Evolutionary conservation across 2,888 invertebrate species (phyloP).

Genomic region (Sympetrum striolatum): DNA sequence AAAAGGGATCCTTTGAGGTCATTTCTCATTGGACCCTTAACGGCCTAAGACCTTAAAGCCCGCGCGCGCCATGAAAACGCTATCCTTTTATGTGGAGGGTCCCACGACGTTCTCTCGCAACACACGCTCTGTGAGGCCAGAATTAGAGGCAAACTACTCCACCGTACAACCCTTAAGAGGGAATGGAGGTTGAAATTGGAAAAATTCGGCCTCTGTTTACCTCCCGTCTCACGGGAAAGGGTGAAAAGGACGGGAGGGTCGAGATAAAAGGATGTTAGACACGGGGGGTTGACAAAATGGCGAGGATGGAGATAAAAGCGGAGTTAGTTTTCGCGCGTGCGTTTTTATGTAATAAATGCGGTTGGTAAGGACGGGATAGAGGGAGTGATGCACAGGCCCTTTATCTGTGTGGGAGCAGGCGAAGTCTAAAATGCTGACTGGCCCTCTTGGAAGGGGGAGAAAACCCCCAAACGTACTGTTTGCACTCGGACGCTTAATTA

Average conservation of each 20-base stretch:
- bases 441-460: not conserved
- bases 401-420: not conserved
- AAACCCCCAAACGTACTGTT: not conserved
- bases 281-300: not conserved
- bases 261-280: not conserved
- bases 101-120: not conserved
- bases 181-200: not conserved
- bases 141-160: not conserved
- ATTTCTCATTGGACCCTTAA: not conserved
- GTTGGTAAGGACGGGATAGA: not conserved
- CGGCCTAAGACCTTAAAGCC: not conserved
- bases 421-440: not conserved
- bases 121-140: not conserved
- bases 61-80: not conserved
- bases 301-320: not conserved
- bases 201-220: not conserved
- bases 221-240: not conserved
- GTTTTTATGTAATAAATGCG: not conserved
- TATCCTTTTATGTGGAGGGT: not conserved
- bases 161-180: not conserved
- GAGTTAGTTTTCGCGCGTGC: not conserved
- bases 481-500: not conserved
- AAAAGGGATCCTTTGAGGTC: not conserved
- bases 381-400: not conserved
- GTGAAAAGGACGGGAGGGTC: not conserved